phyloP scores from a whole-genome alignment of 2,113 vertebrate species.

The Romanogobio albipinnatus region DNA sequence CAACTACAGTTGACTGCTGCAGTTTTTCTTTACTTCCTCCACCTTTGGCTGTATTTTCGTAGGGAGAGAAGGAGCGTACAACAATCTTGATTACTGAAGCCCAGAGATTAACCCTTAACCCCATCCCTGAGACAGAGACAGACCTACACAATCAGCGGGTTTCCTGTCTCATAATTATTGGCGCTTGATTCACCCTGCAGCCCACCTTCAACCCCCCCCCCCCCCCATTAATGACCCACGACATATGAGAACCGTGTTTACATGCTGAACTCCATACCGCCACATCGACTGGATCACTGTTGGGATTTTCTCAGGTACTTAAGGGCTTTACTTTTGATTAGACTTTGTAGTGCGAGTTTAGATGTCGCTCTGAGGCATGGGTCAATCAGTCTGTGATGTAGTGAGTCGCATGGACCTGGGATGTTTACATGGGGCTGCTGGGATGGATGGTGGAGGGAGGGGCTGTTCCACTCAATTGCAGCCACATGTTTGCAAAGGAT shows the following conservation, averaged over 20 bases:
- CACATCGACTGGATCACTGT: not conserved
- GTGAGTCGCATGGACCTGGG: constrained; percentile 28
- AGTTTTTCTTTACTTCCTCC: not conserved
- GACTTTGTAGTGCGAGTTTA: constrained; percentile 40
- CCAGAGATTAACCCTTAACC: constrained; percentile 50
- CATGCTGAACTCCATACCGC: not conserved
- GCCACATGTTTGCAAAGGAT: constrained; percentile 60
- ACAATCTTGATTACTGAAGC: constrained; percentile 16
- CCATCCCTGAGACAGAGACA: constrained; percentile 29
- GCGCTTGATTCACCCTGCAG: constrained; percentile 36
- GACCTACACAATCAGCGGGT: constrained; percentile 47
- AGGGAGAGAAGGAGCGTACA: not conserved
- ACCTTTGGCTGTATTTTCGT: constrained; percentile 18
- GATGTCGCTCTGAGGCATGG: constrained; percentile 42
- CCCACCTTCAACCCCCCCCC: not conserved
- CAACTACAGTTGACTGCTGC: not conserved
- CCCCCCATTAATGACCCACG: constrained; percentile 19
- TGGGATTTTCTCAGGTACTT: constrained; percentile 37
- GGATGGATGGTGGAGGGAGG: constrained; percentile 47
- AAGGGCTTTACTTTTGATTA: constrained; percentile 52
- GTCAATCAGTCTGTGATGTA: constrained; percentile 52
- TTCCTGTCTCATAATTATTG: constrained; percentile 57
- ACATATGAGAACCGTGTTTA: constrained; percentile 37
- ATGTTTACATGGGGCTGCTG: constrained; percentile 55
- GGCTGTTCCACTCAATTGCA: constrained; percentile 59